phyloP scores from a whole-genome alignment of 2,888 invertebrate species.

The Celastrina argiolus region DNA sequence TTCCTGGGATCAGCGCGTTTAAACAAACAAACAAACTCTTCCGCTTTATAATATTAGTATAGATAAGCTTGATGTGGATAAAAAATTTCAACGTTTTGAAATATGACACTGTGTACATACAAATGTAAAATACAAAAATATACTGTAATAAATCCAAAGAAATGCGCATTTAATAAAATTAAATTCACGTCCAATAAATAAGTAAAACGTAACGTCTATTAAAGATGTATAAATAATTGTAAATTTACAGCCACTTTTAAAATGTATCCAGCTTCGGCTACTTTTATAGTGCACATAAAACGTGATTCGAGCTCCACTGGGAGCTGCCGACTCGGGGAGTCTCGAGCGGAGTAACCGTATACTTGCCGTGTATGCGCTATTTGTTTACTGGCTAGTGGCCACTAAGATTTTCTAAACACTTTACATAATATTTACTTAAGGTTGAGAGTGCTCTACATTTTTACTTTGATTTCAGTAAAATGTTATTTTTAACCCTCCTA shows the following conservation, averaged over 20 bases:
- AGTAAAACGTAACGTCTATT: slow-evolving; percentile 23
- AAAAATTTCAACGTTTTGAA: too few relatives aligned
- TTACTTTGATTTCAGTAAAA: neutral
- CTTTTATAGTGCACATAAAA: slow-evolving; percentile 7
- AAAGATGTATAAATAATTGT: slow-evolving; percentile 21
- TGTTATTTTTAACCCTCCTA: too few relatives aligned
- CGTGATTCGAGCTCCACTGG: slow-evolving; percentile 1
- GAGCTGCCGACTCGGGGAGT: neutral
- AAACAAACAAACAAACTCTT: too few relatives aligned
- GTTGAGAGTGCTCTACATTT: neutral
- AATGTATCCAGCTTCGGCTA: slow-evolving; percentile 3
- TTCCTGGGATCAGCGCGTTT: too few relatives aligned
- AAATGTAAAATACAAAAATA: too few relatives aligned
- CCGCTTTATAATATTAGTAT: too few relatives aligned
- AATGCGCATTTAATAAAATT: neutral
- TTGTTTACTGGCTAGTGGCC: neutral
- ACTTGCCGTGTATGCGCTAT: neutral
- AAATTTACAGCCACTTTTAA: neutral
- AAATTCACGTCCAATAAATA: neutral
- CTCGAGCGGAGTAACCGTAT: neutral
- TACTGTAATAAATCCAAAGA: too few relatives aligned
- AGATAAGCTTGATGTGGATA: too few relatives aligned
- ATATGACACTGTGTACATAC: too few relatives aligned
- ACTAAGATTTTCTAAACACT: neutral
- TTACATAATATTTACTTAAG: neutral